Conservation (phyloP, 2,797 vertebrate species). For the Coilia nasus region DNA sequence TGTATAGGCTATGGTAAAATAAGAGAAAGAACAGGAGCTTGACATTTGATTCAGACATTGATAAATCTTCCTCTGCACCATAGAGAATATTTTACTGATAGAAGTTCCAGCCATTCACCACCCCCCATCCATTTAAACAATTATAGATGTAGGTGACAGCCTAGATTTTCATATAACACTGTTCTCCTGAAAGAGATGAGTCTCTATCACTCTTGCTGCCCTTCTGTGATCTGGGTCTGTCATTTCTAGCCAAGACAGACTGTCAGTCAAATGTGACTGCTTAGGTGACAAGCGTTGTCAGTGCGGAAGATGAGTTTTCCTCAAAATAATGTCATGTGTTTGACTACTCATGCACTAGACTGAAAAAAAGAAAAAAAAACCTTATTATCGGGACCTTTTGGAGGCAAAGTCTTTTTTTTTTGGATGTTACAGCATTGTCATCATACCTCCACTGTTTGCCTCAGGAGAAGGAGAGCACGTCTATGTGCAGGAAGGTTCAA, state of each 20-base stretch:
- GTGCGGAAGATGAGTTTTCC: background rate
- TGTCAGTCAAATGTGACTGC: constrained; percentile 7
- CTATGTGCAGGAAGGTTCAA: background rate
- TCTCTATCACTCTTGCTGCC: background rate
- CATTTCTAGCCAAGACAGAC: background rate
- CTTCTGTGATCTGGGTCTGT: background rate
- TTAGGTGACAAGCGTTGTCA: background rate
- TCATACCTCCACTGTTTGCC: background rate
- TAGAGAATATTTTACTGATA: background rate
- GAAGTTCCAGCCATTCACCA: background rate
- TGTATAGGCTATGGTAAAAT: background rate
- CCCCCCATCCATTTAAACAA: background rate
- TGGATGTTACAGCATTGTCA: background rate
- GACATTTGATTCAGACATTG: background rate
- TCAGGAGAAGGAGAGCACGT: background rate
- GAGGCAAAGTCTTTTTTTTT: background rate
- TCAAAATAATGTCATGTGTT: background rate
- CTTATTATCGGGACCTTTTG: background rate
- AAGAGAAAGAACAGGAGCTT: background rate
- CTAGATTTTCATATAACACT: background rate
- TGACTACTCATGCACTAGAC: background rate
- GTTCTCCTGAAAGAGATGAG: background rate
- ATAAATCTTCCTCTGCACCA: background rate
- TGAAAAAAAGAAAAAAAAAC: background rate
- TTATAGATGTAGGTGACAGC: background rate